Evolutionary conservation across 2,797 vertebrate genomes (phyloP).

Genomic region (Channa striata): DNA sequence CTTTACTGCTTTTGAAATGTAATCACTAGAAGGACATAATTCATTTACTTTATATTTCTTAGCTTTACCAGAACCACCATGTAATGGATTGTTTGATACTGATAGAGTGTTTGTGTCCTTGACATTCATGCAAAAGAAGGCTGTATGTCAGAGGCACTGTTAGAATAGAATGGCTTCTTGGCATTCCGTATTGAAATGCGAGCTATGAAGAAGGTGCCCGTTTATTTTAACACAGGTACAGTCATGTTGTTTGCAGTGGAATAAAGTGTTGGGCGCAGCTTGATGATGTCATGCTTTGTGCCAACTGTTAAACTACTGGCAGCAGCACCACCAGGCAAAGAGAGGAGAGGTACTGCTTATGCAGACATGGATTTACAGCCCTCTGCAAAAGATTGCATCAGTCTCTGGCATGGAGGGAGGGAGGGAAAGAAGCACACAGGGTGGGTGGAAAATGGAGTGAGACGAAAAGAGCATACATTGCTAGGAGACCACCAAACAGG

Average conservation of each 20-base stretch:
- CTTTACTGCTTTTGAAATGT: neutral
- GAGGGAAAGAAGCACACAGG: slow-evolving; percentile 63
- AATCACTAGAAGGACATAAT: neutral
- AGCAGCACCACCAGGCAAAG: slow-evolving; percentile 60
- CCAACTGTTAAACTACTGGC: slow-evolving; percentile 58
- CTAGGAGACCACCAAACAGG: slow-evolving; percentile 82
- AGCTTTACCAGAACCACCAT: neutral
- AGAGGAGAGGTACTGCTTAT: slow-evolving; percentile 68
- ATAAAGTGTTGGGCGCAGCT: slow-evolving; percentile 58
- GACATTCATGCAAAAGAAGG: neutral
- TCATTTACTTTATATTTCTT: neutral
- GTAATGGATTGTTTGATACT: slow-evolving; percentile 3
- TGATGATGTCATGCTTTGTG: slow-evolving; percentile 76
- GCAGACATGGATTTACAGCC: slow-evolving; percentile 85
- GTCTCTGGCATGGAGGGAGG: slow-evolving; percentile 79
- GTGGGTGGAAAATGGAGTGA: slow-evolving; percentile 71
- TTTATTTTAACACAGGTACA: slow-evolving; percentile 33
- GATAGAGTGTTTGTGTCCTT: slow-evolving; percentile 12
- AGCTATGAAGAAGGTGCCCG: neutral
- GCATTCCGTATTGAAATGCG: slow-evolving; percentile 6
- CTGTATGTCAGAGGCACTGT: neutral
- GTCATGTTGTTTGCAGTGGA: slow-evolving; percentile 44
- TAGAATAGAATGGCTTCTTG: neutral
- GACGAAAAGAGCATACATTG: slow-evolving; percentile 75
- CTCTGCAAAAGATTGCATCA: slow-evolving; percentile 89